Percentiles rank a stretch among this genome's conserved stretches.
phyloP scores from a whole-genome alignment of 2,888 invertebrate species.

The Synergus itoensis region DNA sequence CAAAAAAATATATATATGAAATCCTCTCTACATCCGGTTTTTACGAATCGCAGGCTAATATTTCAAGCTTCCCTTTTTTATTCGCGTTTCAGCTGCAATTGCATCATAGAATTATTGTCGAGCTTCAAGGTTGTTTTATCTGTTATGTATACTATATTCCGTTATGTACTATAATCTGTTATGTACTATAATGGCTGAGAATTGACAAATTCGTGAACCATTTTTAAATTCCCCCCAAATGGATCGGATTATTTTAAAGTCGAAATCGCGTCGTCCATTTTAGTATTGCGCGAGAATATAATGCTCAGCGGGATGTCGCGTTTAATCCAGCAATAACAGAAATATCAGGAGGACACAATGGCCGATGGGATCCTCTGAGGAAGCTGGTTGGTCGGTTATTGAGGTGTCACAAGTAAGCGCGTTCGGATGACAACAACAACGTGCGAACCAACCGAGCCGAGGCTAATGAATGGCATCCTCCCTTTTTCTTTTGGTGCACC shows the following conservation, averaged over 20 bases:
- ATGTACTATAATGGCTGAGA: background rate
- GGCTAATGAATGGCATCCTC: constrained; percentile 76
- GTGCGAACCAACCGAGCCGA: constrained; percentile 77
- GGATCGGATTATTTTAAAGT: background rate
- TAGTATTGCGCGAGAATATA: constrained; percentile 52
- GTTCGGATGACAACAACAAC: constrained; percentile 70
- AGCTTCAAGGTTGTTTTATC: background rate
- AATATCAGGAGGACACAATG: constrained; percentile 70
- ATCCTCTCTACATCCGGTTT: constrained; percentile 57
- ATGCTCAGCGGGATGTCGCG: constrained; percentile 64
- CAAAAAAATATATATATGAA: constrained; percentile 47
- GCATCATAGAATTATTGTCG: background rate
- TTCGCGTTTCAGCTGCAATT: background rate
- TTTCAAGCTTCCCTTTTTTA: constrained; percentile 5
- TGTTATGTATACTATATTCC: too few relatives aligned
- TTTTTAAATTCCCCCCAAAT: background rate
- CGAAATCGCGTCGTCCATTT: background rate
- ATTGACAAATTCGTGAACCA: background rate
- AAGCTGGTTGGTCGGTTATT: constrained; percentile 62
- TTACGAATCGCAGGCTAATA: constrained; percentile 49
- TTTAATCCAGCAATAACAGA: constrained; percentile 73
- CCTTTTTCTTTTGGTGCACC: constrained; percentile 70
- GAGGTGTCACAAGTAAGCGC: constrained; percentile 75
- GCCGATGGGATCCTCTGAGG: constrained; percentile 46
- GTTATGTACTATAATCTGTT: too few relatives aligned